A percentile compares a stretch with the other conserved stretches of the same genome.
These are phyloP conservation scores for Drosophila longiperda DNA, from an alignment of 2,888 invertebrate species.

Conservation along the genomic window DNA sequence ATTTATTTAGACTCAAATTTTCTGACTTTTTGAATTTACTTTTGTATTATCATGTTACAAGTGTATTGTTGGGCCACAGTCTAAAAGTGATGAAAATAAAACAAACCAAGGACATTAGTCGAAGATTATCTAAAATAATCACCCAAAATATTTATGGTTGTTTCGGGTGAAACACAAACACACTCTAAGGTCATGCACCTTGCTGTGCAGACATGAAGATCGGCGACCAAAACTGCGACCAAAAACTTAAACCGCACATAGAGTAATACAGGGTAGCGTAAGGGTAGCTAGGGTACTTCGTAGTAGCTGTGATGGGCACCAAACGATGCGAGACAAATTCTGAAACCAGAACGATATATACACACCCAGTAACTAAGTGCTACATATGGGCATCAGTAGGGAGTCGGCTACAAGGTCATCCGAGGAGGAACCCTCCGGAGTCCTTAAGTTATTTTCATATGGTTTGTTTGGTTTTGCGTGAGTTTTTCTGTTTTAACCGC, in stretches of 20 bases:
- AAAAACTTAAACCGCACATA: conserved; percentile 73
- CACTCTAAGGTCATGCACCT: conserved; percentile 73
- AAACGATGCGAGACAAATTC: conserved; percentile 72
- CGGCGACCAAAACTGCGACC: conserved; percentile 76
- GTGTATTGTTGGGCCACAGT: not conserved
- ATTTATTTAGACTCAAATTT: not conserved
- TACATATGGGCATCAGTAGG: conserved; percentile 67
- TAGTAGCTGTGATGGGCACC: conserved; percentile 39
- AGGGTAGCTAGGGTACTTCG: conserved; percentile 8
- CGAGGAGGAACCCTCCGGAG: conserved; percentile 61
- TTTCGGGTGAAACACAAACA: conserved; percentile 67
- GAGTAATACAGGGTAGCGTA: conserved; percentile 38
- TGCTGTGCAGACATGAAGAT: conserved; percentile 73
- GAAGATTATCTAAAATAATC: conserved; percentile 82
- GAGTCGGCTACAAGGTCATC: conserved; percentile 67
- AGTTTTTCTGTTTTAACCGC: conserved; percentile 68
- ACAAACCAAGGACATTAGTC: conserved; percentile 73
- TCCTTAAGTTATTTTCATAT: conserved; percentile 57
- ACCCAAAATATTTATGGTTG: conserved; percentile 78
- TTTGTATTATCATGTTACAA: not conserved
- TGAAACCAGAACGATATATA: conserved; percentile 67
- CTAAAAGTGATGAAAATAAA: conserved; percentile 26
- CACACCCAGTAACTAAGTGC: conserved; percentile 43
- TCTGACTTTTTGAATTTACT: not conserved
- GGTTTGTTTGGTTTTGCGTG: conserved; percentile 51